phyloP scores from a whole-genome alignment of 2,113 vertebrate genomes.

The Ochotona curzoniae region DNA sequence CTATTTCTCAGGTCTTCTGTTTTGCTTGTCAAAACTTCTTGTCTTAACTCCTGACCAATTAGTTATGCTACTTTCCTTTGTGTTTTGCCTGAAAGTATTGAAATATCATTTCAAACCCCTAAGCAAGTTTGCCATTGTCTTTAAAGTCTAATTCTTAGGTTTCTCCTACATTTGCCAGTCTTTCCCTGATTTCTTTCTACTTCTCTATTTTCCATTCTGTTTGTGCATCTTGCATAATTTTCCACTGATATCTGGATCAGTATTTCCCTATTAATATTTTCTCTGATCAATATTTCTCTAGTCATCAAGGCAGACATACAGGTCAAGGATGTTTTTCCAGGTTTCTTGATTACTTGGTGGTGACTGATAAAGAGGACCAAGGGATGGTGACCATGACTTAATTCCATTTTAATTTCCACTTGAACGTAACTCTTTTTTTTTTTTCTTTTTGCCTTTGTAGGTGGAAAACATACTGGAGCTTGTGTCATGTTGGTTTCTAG shows the following conservation, averaged over 20 bases:
- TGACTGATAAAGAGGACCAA: conserved; percentile 49
- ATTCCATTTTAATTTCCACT: conserved; percentile 43
- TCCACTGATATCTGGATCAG: not conserved
- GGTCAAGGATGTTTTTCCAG: conserved; percentile 22
- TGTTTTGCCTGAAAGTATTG: not conserved
- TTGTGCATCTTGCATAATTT: conserved; percentile 9
- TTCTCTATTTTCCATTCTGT: not conserved
- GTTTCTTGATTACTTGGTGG: conserved; percentile 1
- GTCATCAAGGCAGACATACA: not conserved
- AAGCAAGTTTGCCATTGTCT: not conserved
- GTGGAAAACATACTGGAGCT: not conserved
- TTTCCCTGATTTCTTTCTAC: conserved; percentile 27
- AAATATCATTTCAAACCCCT: not conserved
- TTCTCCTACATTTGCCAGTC: conserved; percentile 29
- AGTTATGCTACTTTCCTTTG: conserved; percentile 35
- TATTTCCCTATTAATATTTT: not conserved
- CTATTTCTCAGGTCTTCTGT: conserved; percentile 21
- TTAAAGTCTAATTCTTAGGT: conserved; percentile 36
- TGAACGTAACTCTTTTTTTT: conserved; percentile 26
- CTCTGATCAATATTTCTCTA: not conserved
- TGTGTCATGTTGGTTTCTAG: not conserved
- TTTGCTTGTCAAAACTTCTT: conserved; percentile 27
- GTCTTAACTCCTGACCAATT: not conserved
- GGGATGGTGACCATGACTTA: not conserved
- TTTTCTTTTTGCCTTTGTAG: conserved; percentile 17